Evolutionary conservation across 2,113 vertebrate species (phyloP), one percentile per base, ranked within the genome.

Genomic region (Muscicapa adusta): DNA sequence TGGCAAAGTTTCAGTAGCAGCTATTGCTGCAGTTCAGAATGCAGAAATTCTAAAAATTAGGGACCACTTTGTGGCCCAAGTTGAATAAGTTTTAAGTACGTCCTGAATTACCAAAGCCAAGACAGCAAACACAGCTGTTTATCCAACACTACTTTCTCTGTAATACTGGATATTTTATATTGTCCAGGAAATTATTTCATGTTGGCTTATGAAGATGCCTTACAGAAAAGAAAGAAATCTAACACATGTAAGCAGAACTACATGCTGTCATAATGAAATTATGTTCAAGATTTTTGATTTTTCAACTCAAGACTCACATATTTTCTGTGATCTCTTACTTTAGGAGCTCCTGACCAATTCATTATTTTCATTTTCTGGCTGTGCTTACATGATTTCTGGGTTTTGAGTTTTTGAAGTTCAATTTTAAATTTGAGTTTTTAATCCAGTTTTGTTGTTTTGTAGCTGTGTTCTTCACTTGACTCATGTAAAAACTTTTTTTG

Each of bases 1-100:
- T 8, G 28, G 25, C 25, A 71, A 56, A 50, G 66, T 61, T 92
- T 78, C 48, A 25, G 57, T 87, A 76, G 45, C 71, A 63, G 57
- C 61, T 85, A 78, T 75, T 53, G 18, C 23, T 87, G 68, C 12
- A 11, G 48, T 84, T 67, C 56, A 77, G 8, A 51, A 51, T 51
- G 26, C 26, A 51, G 50, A 51, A 51, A 51, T 51, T 51, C 50
- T 51, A 16, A 51, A 51, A 51, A 28, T 29, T 51, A 19, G 48
- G 60, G 65, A 63, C 22, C 45, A 14, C 56, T 79, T 38, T 65
- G 89, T 68, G 36, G 53, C 53, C 67, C 4, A 26, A 33, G 67
- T 0, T 80, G 48, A 13, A 0, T 31, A 36, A 53, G 26, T 33
- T 40, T 18, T 25, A 24, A 40, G 18, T 18, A 4, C 9, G 8